Conservation (phyloP, 2,888 invertebrate genomes). For the Athalia rosae region DNA sequence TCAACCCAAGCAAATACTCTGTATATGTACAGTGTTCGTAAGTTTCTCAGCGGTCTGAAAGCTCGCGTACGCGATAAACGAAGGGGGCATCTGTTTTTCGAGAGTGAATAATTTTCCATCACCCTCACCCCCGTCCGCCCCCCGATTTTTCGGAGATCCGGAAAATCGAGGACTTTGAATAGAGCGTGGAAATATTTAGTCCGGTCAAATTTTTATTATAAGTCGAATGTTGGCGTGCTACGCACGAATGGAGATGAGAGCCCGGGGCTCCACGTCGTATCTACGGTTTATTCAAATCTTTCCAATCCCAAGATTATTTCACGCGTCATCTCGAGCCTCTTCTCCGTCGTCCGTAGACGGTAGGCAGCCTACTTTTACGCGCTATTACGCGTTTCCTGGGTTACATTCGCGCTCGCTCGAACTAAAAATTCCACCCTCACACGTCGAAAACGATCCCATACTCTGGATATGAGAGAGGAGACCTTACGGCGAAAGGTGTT, state of each 20-base stretch:
- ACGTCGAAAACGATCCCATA: slow-evolving; percentile 39
- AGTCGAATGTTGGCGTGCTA: no score
- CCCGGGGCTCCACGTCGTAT: neutral
- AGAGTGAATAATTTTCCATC: no score
- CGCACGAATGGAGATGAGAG: no score
- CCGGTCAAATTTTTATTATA: no score
- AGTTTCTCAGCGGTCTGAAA: no score
- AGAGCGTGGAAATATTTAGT: no score
- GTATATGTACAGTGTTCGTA: no score
- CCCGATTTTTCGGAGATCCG: slow-evolving; percentile 8
- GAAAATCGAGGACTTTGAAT: no score
- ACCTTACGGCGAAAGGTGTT: slow-evolving; percentile 46
- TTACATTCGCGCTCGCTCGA: slow-evolving; percentile 28
- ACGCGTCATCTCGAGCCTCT: slow-evolving; percentile 46
- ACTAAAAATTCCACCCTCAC: slow-evolving; percentile 45
- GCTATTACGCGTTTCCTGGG: slow-evolving; percentile 42
- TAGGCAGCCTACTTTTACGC: slow-evolving; percentile 46
- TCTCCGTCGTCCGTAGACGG: neutral
- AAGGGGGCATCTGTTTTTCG: no score
- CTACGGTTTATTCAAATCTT: slow-evolving; percentile 48
- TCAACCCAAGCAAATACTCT: no score
- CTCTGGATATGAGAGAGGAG: slow-evolving; percentile 37
- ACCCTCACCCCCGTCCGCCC: no score
- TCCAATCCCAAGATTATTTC: slow-evolving; percentile 49
- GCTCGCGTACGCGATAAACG: no score